Conservation (phyloP, 37 sponge, comb jelly and placozoan genomes). For the Geodia barretti region DNA sequence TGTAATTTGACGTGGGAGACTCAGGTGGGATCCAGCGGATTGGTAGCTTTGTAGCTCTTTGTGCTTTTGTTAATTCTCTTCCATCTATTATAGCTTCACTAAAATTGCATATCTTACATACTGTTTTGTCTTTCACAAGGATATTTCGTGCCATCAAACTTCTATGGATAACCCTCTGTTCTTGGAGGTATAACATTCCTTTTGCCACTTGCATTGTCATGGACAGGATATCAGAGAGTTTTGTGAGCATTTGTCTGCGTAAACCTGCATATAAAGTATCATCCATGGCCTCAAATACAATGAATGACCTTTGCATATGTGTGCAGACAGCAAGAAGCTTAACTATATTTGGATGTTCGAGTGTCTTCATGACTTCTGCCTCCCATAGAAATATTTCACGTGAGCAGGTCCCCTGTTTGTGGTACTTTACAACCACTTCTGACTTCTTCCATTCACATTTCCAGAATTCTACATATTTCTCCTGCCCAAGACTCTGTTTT, state of each 20-base stretch:
- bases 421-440: constrained; percentile 2
- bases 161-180: constrained; percentile 1
- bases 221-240: not conserved
- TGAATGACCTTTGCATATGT: not conserved
- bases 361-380: constrained; percentile 6
- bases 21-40: constrained; percentile 86
- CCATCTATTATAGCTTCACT: constrained; percentile 24
- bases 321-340: not conserved
- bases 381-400: not conserved
- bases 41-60: constrained; percentile 24
- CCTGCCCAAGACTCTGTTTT: not conserved
- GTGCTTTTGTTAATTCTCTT: not conserved
- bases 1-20: constrained; percentile 28
- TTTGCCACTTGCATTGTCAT: constrained; percentile 4
- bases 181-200: constrained; percentile 4
- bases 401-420: not conserved
- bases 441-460: not conserved
- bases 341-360: not conserved
- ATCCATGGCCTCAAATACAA: constrained; percentile 3
- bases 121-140: not conserved
- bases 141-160: constrained; percentile 32
- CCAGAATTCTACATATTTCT: not conserved
- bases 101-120: constrained; percentile 63
- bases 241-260: not conserved
- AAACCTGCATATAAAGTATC: not conserved